These are phyloP conservation scores for Eledone cirrhosa DNA, from an alignment of 2,888 invertebrate genomes.

Conservation along the genomic window DNA sequence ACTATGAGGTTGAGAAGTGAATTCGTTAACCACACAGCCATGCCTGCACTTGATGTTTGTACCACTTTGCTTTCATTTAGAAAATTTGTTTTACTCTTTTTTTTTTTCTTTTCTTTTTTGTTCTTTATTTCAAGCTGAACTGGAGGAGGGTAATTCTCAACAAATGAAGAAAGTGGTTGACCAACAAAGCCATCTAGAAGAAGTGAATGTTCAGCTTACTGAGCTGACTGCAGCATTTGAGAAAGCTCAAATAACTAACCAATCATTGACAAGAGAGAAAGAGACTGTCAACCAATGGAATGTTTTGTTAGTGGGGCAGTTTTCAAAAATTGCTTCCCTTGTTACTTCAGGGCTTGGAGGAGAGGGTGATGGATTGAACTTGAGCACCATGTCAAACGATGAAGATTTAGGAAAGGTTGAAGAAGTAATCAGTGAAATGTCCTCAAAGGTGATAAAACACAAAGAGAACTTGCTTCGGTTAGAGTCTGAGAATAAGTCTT, in stretches of 20 bases:
- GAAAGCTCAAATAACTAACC: not conserved
- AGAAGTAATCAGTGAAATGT: not conserved
- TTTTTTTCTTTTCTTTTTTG: not conserved
- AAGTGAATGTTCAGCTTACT: not conserved
- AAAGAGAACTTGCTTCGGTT: not conserved
- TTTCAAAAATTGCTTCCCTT: not conserved
- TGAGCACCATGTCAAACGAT: not conserved
- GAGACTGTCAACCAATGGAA: not conserved
- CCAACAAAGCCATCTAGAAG: not conserved
- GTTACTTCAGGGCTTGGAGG: not conserved
- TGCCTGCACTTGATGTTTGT: too few relatives aligned
- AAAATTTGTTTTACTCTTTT: too few relatives aligned
- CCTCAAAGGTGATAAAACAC: not conserved
- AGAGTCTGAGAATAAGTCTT: slow-evolving; percentile 3
- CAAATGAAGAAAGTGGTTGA: not conserved
- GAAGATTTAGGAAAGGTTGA: slow-evolving; percentile 1
- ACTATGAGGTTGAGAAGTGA: too few relatives aligned
- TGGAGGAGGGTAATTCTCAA: slow-evolving; percentile 1
- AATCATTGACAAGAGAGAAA: not conserved
- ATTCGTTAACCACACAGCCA: too few relatives aligned
- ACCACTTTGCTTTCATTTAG: too few relatives aligned
- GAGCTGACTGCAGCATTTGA: not conserved
- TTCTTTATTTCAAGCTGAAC: not conserved
- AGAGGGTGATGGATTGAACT: not conserved
- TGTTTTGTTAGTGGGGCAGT: not conserved